Conservation (phyloP, 2,888 invertebrate genomes). For the Galerucella pusilla region DNA sequence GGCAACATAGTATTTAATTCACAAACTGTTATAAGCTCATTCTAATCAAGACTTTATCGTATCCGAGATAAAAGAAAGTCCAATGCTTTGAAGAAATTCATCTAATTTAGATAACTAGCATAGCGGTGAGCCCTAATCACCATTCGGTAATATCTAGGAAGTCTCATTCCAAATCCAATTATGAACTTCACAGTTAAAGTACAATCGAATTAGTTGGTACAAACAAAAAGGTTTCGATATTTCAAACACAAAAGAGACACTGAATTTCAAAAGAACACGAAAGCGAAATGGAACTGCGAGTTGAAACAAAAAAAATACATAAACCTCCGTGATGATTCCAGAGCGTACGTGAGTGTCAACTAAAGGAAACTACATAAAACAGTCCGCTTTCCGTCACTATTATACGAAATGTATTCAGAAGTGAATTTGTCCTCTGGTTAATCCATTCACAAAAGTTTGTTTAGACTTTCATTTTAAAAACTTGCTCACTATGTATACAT, state of each 20-base stretch:
- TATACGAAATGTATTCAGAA: constrained; percentile 1
- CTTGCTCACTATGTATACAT: neutral
- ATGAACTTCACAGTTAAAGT: constrained; percentile 9
- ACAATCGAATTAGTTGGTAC: constrained; percentile 8
- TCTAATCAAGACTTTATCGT: neutral
- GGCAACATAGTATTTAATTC: no score
- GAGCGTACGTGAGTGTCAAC: neutral
- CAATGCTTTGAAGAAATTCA: neutral
- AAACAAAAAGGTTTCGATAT: constrained; percentile 15
- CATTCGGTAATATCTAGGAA: constrained; percentile 10
- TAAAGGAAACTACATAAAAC: neutral
- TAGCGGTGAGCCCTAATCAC: neutral
- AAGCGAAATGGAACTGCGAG: neutral
- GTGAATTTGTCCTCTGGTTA: neutral
- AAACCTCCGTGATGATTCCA: neutral
- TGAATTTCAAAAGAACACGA: neutral
- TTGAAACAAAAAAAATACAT: neutral
- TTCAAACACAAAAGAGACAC: constrained; percentile 9
- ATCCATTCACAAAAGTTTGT: neutral
- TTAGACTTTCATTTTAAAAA: neutral
- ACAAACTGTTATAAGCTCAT: neutral
- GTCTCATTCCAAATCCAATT: constrained; percentile 16
- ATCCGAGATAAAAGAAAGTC: neutral
- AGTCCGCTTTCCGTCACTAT: neutral
- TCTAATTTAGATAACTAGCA: neutral